phyloP scores from a whole-genome alignment of 2,888 invertebrate species.

The Leptarthrus brevirostris region DNA sequence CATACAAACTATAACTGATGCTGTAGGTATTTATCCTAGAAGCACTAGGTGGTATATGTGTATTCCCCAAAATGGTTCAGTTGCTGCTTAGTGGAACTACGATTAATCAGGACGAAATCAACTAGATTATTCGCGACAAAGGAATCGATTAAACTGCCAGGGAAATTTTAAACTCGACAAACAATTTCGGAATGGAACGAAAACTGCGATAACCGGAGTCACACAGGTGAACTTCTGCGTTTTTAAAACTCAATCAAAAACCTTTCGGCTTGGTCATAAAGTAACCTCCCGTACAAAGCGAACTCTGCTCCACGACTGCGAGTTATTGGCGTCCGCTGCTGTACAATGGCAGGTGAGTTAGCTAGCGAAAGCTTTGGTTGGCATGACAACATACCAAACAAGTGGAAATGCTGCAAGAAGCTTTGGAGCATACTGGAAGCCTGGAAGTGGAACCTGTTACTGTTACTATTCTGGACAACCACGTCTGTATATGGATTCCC shows the following conservation, averaged over 20 bases:
- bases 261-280: constrained; percentile 22
- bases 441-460: background rate
- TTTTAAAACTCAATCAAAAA: background rate
- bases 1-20: background rate
- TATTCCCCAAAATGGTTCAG: constrained; percentile 31
- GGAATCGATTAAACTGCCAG: background rate
- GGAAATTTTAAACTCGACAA: background rate
- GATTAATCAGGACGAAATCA: constrained; percentile 19
- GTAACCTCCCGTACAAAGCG: constrained; percentile 49
- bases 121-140: background rate
- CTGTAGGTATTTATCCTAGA: constrained; percentile 17
- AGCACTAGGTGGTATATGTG: constrained; percentile 3
- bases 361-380: constrained; percentile 39
- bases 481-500: background rate
- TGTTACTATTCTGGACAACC: background rate
- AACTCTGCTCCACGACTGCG: constrained; percentile 53
- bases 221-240: constrained; percentile 16
- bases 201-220: background rate
- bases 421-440: constrained; percentile 1
- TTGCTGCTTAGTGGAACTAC: background rate
- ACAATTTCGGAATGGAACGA: background rate
- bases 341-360: constrained; percentile 50
- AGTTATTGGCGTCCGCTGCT: constrained; percentile 49
- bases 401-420: constrained; percentile 42
- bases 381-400: constrained; percentile 32